Base-by-base conservation (phyloP, 2,113 vertebrate species). In the Nestor notabilis region DNA sequence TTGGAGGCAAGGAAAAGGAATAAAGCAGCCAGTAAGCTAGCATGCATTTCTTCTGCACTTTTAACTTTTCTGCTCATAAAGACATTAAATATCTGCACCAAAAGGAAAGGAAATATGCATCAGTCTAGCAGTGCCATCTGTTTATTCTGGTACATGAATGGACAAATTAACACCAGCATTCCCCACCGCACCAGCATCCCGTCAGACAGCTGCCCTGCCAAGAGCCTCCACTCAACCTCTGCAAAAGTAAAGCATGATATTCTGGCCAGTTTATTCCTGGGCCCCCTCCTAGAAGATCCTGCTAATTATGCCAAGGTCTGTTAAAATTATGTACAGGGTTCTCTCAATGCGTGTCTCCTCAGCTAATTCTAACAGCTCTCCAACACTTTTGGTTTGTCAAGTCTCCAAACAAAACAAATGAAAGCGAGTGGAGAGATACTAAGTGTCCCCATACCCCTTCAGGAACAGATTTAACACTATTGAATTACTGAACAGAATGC, bases 261-360 rank as follows among this genome's bases (percentile, higher is more conserved):
- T n/a, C 84, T 53, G 35, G 46, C 66, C 68, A 65, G 63, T 81
- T 90, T 33, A 85, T 76, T 31, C 64, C 74, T 56, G 75, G 80
- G 88, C 31, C 52, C 69, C 29, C 83, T 77, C 50, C 68, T 52
- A 76, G 88, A 93, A 87, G 75, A 93, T 66, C 61, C 84, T 87
- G 66, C 75, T 95, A 92, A 93, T 94, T 95, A 97, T 65, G 82
- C 87, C 82, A 95, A 93, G 50, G 47, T 77, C 93, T 94, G 90
- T 58, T 95, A 85, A 94, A 95, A 93, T 90, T 77, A 88, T 25
- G 53, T 60, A 74, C 35, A 53, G 25, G 23, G n/a, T 58, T 90
- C 76, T 93, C 90, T 84, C 63, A 50, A 71, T 65, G 77, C 7
- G 2, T 33, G 28, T 96, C 81, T 93, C 41, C 61, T 93, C 78